Evolutionary conservation across 1,140 invertebrate genomes (phyloP), one percentile per base, ranked within the genome.

Genomic region (Aphis craccivora): DNA sequence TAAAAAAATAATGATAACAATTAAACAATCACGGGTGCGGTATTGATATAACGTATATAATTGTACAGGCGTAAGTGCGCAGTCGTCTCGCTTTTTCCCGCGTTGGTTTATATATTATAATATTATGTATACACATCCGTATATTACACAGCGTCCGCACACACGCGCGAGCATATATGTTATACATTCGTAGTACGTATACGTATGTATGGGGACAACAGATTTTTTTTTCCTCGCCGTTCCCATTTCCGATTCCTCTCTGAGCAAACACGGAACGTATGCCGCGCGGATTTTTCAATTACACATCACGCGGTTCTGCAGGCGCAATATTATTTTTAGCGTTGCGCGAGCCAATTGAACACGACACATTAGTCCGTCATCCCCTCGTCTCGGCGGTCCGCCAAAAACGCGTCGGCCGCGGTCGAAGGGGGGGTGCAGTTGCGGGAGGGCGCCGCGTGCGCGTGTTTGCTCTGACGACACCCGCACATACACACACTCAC

Each of bases 401-500:
- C 11, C 88, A 43, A 60, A 55, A 55, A 55, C 25, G n/a, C 25
- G n/a, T 60, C 60, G n/a, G 30, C 30, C 30, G 60, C 60, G 60
- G 60, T n/a, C 14, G 55, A 0, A 30, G 60, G 6, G 60, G 60
- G 60, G 30, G 60, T n/a, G 5, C 30, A 11, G 55, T 45, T n/a
- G 37, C 30, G 76, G 91, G n/a, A 30, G 60, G 5, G 76, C 37
- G 67, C 9, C 45, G 91, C 91, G 91, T 35, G 91, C 35, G 91
- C 91, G 91, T 84, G 81, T 93, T 93, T 86, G 81, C 91, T 93
- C 84, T 93, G 81, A 93, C 91, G 48, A 93, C 76, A 91, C 90
- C 40, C 90, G 60, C 18, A 25, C 25, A 45, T 25, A 7, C 45
- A 81, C 14, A 23, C 40, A 5, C 37, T 22, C 20, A 37, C 37